These are phyloP conservation scores for Leptatherina wallacei DNA, from an alignment of 2,797 vertebrate species.

Conservation along the genomic window DNA sequence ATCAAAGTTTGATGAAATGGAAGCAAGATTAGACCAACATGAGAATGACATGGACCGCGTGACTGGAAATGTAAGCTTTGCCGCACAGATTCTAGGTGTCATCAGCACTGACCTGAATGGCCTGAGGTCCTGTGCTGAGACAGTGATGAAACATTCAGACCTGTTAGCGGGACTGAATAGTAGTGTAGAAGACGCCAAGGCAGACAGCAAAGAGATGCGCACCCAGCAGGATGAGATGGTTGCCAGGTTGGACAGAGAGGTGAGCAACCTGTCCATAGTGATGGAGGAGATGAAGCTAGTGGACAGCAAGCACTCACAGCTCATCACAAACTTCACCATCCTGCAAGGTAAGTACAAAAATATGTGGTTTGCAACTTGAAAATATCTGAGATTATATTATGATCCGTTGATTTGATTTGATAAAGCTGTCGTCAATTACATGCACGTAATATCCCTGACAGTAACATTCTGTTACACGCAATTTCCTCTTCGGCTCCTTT, in stretches of 20 bases:
- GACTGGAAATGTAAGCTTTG: constrained; percentile 80
- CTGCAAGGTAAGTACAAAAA: constrained; percentile 75
- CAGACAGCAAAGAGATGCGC: constrained; percentile 87
- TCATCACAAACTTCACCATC: constrained; percentile 87
- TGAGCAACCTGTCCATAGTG: constrained; percentile 86
- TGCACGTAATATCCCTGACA: not conserved
- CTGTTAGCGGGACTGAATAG: constrained; percentile 88
- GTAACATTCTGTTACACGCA: not conserved
- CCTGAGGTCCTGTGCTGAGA: constrained; percentile 93
- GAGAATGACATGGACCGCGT: constrained; percentile 80
- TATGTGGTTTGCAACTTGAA: not conserved
- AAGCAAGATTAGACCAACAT: constrained; percentile 73
- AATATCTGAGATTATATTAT: not conserved
- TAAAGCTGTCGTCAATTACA: not conserved
- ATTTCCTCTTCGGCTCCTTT: constrained; percentile 21
- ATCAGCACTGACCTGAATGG: constrained; percentile 91
- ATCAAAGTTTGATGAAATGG: constrained; percentile 74
- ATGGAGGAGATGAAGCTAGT: constrained; percentile 97
- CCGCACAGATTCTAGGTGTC: constrained; percentile 78
- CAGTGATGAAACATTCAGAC: constrained; percentile 90
- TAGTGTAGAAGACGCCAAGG: constrained; percentile 86
- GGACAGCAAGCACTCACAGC: constrained; percentile 91
- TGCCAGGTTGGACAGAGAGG: constrained; percentile 76
- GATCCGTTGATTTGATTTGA: not conserved
- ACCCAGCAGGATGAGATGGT: constrained; percentile 77